Percentiles rank a stretch among this genome's conserved stretches.
These are phyloP conservation scores for Stenichneumon culpator DNA, from an alignment of 2,888 invertebrate species.

Conservation along the genomic window DNA sequence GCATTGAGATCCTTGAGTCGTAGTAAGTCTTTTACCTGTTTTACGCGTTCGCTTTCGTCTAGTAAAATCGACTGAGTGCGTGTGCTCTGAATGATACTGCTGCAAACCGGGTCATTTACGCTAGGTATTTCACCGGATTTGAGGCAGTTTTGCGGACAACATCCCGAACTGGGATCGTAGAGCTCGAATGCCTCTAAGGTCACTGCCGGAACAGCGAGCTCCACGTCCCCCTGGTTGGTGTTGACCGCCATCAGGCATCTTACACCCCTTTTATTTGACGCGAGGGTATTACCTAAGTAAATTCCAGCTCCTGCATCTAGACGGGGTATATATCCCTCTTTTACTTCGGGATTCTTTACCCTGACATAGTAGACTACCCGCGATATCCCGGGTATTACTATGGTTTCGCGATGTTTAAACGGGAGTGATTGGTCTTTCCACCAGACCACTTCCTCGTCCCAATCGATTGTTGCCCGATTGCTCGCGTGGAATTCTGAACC, in stretches of 20 bases:
- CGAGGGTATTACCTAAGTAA: slow-evolving; percentile 20
- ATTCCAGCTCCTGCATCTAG: slow-evolving; percentile 26
- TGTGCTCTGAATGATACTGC: not conserved
- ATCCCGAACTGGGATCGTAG: not conserved
- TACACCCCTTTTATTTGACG: slow-evolving; percentile 28
- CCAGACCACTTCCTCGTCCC: too few relatives aligned
- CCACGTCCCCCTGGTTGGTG: slow-evolving; percentile 39
- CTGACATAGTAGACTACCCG: slow-evolving; percentile 12
- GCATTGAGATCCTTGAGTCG: slow-evolving; percentile 15
- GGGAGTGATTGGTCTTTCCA: too few relatives aligned
- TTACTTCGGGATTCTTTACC: slow-evolving; percentile 12
- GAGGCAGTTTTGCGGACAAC: not conserved
- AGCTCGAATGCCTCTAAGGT: too few relatives aligned
- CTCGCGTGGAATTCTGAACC: too few relatives aligned
- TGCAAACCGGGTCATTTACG: not conserved
- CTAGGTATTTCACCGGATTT: not conserved
- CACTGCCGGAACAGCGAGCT: too few relatives aligned
- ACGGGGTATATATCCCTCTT: slow-evolving; percentile 47
- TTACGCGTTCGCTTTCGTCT: not conserved
- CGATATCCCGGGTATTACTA: not conserved
- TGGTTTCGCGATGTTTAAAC: slow-evolving; percentile 16
- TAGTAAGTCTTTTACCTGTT: not conserved
- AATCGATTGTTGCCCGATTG: too few relatives aligned
- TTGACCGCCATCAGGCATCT: slow-evolving; percentile 43
- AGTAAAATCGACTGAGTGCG: not conserved